These are phyloP conservation scores for Cotesia typhae DNA, from an alignment of 1,140 invertebrate genomes.

Conservation along the genomic window DNA sequence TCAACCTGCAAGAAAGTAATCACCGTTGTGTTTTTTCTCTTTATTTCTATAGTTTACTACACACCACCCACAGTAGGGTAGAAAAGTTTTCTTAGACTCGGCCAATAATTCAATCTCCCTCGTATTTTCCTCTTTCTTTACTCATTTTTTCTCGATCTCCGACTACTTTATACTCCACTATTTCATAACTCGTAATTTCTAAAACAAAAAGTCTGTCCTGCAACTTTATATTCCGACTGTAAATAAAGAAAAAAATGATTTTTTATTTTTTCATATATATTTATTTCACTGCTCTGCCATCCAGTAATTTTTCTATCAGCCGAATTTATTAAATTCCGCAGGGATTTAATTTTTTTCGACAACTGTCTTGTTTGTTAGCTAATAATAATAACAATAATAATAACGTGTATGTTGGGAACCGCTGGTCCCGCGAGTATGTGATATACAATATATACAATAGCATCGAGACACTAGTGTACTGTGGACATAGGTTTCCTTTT, in stretches of 20 bases:
- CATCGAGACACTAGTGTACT: constrained; percentile 33
- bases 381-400: constrained; percentile 12
- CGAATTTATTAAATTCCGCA: no score
- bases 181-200: constrained; percentile 33
- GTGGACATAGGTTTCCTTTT: constrained; percentile 39
- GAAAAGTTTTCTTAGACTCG: constrained; percentile 39
- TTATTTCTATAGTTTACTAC: not conserved
- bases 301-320: no score
- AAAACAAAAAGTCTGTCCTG: constrained; percentile 21
- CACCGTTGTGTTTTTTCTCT: constrained; percentile 28
- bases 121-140: constrained; percentile 33
- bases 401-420: constrained; percentile 36
- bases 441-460: constrained; percentile 44
- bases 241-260: constrained; percentile 9
- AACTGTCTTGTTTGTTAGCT: not conserved
- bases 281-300: no score
- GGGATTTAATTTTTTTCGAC: constrained; percentile 7
- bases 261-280: no score
- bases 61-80: not conserved
- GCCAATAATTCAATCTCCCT: constrained; percentile 43
- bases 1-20: constrained; percentile 29
- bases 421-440: constrained; percentile 35
- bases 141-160: constrained; percentile 21
- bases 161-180: not conserved
- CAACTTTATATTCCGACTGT: constrained; percentile 1